Percentiles rank a stretch among this genome's conserved stretches.
Evolutionary conservation across 2,888 invertebrate species (phyloP).

Genomic region (Lobophora halterata): DNA sequence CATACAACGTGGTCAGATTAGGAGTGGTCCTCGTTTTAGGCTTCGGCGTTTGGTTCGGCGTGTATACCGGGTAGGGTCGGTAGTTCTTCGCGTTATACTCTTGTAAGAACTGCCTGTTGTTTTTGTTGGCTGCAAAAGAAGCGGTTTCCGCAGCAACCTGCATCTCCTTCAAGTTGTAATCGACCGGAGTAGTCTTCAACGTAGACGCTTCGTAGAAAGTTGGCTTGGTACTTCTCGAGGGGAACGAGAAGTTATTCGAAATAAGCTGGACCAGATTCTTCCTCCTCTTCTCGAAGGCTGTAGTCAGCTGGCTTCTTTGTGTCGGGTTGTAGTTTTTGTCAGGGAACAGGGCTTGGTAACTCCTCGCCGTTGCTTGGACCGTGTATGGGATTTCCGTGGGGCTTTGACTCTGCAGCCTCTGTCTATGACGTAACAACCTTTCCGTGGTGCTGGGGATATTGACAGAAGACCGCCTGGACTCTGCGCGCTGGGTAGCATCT

Average conservation of each 20-base stretch:
- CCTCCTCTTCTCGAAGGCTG: slow-evolving; percentile 61
- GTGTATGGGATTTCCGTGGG: slow-evolving; percentile 36
- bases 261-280: slow-evolving; percentile 68
- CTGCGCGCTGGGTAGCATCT: slow-evolving; percentile 57
- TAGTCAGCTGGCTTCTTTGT: slow-evolving; percentile 57
- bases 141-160: slow-evolving; percentile 89
- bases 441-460: slow-evolving; percentile 66
- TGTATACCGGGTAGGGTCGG: slow-evolving; percentile 69
- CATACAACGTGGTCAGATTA: slow-evolving; percentile 69
- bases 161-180: slow-evolving; percentile 78
- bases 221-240: slow-evolving; percentile 54
- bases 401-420: slow-evolving; percentile 56
- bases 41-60: slow-evolving; percentile 53
- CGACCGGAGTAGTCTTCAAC: slow-evolving; percentile 61
- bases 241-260: slow-evolving; percentile 60
- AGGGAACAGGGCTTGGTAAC: slow-evolving; percentile 58
- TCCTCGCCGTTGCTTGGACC: slow-evolving; percentile 57
- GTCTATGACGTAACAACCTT: slow-evolving; percentile 56
- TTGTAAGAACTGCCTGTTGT: slow-evolving; percentile 69
- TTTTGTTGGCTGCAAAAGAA: slow-evolving; percentile 84
- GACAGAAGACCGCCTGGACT: slow-evolving; percentile 55
- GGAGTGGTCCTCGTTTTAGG: slow-evolving; percentile 57
- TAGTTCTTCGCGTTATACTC: slow-evolving; percentile 64
- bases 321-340: slow-evolving; percentile 57
- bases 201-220: slow-evolving; percentile 60